Evolutionary conservation across 1,140 invertebrate genomes (phyloP).

Genomic region (Dinothrombium tinctorium): DNA sequence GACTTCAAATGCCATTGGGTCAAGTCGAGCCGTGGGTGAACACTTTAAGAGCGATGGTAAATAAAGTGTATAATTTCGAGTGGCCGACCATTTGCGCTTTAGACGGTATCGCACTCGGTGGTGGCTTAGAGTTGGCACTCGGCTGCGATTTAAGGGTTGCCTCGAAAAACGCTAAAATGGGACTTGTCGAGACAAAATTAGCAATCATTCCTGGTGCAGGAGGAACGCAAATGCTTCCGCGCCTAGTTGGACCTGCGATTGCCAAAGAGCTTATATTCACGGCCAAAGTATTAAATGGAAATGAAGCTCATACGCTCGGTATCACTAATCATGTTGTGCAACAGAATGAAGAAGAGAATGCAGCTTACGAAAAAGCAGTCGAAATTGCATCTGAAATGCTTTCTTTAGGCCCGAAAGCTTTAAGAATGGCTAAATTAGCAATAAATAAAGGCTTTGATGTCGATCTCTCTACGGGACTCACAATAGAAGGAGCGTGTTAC

Average conservation of each 20-base stretch:
- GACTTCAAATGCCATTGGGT: slow-evolving; percentile 44
- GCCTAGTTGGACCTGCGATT: slow-evolving; percentile 27
- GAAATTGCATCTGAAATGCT: slow-evolving; percentile 67
- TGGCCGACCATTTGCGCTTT: slow-evolving; percentile 71
- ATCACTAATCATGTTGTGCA: slow-evolving; percentile 64
- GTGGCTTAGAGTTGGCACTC: slow-evolving; percentile 65
- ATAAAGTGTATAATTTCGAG: slow-evolving; percentile 67
- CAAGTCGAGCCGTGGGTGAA: slow-evolving; percentile 63
- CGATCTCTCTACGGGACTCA: slow-evolving; percentile 52
- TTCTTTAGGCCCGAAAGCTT: slow-evolving; percentile 70
- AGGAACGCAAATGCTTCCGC: slow-evolving; percentile 75
- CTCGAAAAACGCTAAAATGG: slow-evolving; percentile 19
- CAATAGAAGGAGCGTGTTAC: slow-evolving; percentile 81
- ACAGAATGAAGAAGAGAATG: slow-evolving; percentile 61
- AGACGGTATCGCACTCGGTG: slow-evolving; percentile 61
- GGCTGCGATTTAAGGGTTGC: slow-evolving; percentile 52
- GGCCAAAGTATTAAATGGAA: slow-evolving; percentile 49
- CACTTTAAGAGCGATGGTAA: slow-evolving; percentile 62
- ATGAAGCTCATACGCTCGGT: slow-evolving; percentile 48
- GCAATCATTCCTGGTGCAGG: slow-evolving; percentile 90
- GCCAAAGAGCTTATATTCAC: slow-evolving; percentile 96
- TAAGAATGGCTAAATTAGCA: slow-evolving; percentile 73
- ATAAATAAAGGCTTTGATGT: slow-evolving; percentile 53
- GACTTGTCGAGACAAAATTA: slow-evolving; percentile 78
- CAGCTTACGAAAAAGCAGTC: slow-evolving; percentile 56